Evolutionary conservation across 2,113 vertebrate species (phyloP).

Genomic region (Dermatemys mawii): DNA sequence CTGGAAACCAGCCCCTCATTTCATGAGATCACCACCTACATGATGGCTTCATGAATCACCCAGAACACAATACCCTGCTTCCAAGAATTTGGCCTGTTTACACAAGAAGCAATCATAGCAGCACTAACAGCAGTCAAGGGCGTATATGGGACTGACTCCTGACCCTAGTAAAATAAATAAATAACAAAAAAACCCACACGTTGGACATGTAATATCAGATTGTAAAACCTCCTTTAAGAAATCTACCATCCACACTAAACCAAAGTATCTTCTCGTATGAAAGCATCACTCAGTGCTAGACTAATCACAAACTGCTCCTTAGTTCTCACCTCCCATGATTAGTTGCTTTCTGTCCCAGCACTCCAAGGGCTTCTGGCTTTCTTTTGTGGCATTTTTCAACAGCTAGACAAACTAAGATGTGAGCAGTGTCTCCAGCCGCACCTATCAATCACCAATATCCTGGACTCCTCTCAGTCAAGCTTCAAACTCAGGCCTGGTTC

Average conservation of each 20-base stretch:
- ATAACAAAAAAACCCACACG: not conserved
- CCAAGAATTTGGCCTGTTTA: slow-evolving; percentile 8
- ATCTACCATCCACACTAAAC: not conserved
- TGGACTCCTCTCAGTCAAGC: not conserved
- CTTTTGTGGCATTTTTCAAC: no score
- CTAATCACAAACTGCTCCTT: not conserved
- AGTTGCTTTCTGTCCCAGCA: no score
- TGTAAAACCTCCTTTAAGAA: not conserved
- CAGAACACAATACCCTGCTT: slow-evolving; percentile 8
- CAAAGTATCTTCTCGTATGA: not conserved
- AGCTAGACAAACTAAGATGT: not conserved
- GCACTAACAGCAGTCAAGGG: not conserved
- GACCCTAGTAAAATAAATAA: not conserved
- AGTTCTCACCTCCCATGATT: not conserved
- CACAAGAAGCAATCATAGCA: not conserved
- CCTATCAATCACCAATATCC: not conserved
- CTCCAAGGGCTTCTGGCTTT: no score
- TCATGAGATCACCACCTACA: slow-evolving; percentile 40
- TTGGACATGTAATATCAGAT: not conserved
- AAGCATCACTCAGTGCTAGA: not conserved
- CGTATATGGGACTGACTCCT: not conserved
- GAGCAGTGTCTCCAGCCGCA: not conserved
- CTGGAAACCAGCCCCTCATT: not conserved
- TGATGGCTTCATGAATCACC: not conserved
- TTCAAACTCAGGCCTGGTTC: not conserved